phyloP scores from a whole-genome alignment of 2,797 vertebrate species.

The Scleropages formosus region DNA sequence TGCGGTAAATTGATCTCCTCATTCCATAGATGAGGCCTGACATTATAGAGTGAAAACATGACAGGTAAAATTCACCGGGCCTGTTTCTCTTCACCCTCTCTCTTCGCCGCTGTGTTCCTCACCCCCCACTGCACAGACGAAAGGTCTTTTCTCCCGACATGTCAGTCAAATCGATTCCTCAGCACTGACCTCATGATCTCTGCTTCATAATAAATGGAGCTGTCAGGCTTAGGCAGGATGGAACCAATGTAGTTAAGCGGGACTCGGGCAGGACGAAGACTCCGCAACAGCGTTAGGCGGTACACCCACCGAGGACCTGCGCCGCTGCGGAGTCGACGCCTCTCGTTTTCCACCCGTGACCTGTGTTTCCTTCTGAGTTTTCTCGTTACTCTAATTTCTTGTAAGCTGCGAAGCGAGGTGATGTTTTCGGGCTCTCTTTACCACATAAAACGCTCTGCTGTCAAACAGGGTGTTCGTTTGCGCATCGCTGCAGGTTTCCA shows the following conservation, averaged over 20 bases:
- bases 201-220: neutral
- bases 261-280: neutral
- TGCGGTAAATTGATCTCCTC: neutral
- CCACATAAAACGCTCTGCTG: no score
- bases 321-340: no score
- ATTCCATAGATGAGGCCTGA: neutral
- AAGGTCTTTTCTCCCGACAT: neutral
- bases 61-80: neutral
- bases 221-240: neutral
- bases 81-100: neutral
- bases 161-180: constrained; percentile 13
- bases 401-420: no score
- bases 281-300: neutral
- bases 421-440: no score
- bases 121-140: neutral
- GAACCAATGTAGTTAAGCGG: neutral
- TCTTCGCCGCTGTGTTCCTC: neutral
- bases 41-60: neutral
- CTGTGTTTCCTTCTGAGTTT: no score
- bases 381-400: no score
- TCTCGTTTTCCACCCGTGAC: no score
- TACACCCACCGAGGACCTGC: no score
- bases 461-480: no score
- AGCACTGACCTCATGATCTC: neutral
- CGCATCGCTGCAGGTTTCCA: no score